Evolutionary conservation across 2,797 vertebrate species (phyloP).

Genomic region (Microcaecilia unicolor): DNA sequence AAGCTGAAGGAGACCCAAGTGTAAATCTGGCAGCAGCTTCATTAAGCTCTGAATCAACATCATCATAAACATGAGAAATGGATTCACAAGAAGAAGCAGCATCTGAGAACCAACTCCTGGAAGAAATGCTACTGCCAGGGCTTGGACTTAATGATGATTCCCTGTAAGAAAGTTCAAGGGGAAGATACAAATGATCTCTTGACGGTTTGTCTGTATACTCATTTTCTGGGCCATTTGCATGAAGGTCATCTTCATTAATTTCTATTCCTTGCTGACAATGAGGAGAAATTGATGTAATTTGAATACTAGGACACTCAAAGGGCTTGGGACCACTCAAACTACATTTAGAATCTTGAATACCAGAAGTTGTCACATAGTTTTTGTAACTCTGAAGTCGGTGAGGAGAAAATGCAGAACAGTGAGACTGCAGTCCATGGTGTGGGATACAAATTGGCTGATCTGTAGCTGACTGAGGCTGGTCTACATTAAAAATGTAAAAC

Average conservation of each 20-base stretch:
- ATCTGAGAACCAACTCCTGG: conserved; percentile 95
- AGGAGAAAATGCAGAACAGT: conserved; percentile 74
- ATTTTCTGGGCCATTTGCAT: conserved; percentile 76
- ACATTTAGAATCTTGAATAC: conserved; percentile 71
- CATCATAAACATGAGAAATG: conserved; percentile 92
- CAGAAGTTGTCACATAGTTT: conserved; percentile 64
- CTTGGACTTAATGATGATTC: conserved; percentile 93
- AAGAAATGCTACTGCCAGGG: conserved; percentile 95
- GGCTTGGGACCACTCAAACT: conserved; percentile 76
- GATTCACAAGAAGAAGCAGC: conserved; percentile 96
- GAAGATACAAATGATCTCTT: conserved; percentile 92
- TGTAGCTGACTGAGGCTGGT: conserved; percentile 73
- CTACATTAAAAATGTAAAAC: conserved; percentile 92
- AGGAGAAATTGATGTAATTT: conserved; percentile 98
- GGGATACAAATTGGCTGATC: conserved; percentile 78
- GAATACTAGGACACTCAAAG: conserved; percentile 96
- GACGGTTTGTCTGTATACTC: conserved; percentile 88
- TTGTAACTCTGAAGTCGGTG: conserved; percentile 71
- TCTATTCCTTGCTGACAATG: conserved; percentile 94
- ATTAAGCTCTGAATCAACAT: conserved; percentile 93
- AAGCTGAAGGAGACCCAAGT: conserved; percentile 84
- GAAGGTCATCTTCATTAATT: conserved; percentile 68
- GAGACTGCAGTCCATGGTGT: conserved; percentile 78
- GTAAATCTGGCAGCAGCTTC: conserved; percentile 92
- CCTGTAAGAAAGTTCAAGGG: conserved; percentile 88